Evolutionary conservation across 2,797 vertebrate genomes (phyloP).

Genomic region (Chaetodon trifasciatus): DNA sequence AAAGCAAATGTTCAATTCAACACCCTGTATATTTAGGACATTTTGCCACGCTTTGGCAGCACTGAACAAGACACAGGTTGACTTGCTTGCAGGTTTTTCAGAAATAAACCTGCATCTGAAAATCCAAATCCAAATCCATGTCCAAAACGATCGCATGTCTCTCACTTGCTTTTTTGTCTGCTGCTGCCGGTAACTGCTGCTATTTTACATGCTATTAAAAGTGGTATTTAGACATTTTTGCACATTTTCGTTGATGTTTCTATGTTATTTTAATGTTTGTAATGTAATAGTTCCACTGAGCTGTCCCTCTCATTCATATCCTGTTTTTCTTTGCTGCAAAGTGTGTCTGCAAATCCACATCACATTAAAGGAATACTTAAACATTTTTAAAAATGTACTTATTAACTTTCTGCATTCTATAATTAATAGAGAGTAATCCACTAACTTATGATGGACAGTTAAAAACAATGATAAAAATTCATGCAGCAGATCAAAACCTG

Average conservation of each 20-base stretch:
- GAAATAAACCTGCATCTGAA: slow-evolving; percentile 17
- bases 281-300: not conserved
- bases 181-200: slow-evolving; percentile 11
- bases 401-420: no score
- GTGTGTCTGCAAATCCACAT: not conserved
- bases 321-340: not conserved
- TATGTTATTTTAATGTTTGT: not conserved
- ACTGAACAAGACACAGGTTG: not conserved
- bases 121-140: no score
- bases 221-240: not conserved
- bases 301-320: not conserved
- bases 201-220: slow-evolving; percentile 1
- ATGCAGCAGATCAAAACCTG: no score
- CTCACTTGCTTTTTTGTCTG: not conserved
- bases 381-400: not conserved
- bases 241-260: not conserved
- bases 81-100: not conserved
- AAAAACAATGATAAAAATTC: no score
- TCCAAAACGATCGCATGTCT: not conserved
- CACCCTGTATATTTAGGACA: not conserved
- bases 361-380: not conserved
- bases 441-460: no score
- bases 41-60: slow-evolving; percentile 1
- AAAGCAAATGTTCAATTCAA: not conserved
- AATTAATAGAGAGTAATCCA: no score